Percentiles rank a stretch among this genome's conserved stretches.
phyloP scores from a whole-genome alignment of 2,888 invertebrate genomes.

The Lysandra coridon region DNA sequence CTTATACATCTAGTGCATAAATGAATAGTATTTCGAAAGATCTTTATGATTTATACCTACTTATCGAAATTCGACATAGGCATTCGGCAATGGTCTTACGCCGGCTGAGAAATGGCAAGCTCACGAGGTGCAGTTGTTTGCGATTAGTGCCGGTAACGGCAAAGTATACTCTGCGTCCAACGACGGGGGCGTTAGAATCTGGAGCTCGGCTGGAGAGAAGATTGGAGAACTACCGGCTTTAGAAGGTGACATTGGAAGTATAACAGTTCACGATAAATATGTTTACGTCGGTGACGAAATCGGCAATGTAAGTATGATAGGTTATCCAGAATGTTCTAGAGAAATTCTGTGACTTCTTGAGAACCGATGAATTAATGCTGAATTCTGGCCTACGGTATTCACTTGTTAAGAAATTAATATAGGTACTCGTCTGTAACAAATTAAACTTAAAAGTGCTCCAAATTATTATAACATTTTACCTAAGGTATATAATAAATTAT shows the following conservation, averaged over 20 bases:
- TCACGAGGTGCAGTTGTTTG: slow-evolving; percentile 82
- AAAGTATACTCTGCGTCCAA: slow-evolving; percentile 82
- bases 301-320: slow-evolving; percentile 77
- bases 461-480: too few relatives aligned
- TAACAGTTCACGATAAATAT: slow-evolving; percentile 62
- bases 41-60: neutral
- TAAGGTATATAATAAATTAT: too few relatives aligned
- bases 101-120: slow-evolving; percentile 71
- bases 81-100: slow-evolving; percentile 57
- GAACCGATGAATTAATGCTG: neutral
- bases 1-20: neutral
- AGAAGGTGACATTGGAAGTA: slow-evolving; percentile 62
- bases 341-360: neutral
- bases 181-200: slow-evolving; percentile 82
- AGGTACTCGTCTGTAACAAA: neutral
- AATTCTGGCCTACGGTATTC: neutral
- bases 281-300: slow-evolving; percentile 82
- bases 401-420: neutral
- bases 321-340: neutral
- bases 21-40: neutral
- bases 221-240: slow-evolving; percentile 59
- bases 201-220: slow-evolving; percentile 68
- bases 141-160: slow-evolving; percentile 76
- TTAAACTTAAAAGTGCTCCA: too few relatives aligned
- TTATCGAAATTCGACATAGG: slow-evolving; percentile 44